Conservation (phyloP, 2,113 vertebrate species). For the Brachirus orientalis region DNA sequence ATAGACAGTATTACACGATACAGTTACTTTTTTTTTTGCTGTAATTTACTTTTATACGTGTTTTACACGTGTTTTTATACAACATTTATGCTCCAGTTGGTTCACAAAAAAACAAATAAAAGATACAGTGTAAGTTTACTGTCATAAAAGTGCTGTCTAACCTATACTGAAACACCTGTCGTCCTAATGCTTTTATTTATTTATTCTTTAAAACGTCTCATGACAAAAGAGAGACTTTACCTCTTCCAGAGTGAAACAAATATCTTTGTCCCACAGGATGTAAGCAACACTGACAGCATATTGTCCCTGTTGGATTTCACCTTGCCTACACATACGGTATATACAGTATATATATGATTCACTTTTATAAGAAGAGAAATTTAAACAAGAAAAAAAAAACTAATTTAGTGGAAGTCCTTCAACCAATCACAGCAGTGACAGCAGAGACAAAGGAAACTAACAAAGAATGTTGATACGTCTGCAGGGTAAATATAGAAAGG, state of each 20-base stretch:
- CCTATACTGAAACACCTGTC: too few species aligned
- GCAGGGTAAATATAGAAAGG: conserved; percentile 66
- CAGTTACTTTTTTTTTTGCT: not conserved
- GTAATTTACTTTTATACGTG: not conserved
- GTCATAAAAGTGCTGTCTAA: too few species aligned
- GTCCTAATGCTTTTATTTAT: too few species aligned
- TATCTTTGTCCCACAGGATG: conserved; percentile 54
- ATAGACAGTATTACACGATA: not conserved
- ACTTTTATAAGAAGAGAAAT: conserved; percentile 6
- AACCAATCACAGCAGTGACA: conserved; percentile 50
- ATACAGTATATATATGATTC: conserved; percentile 1
- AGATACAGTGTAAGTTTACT: too few species aligned
- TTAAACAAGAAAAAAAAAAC: conserved; percentile 19
- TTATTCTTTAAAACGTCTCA: too few species aligned
- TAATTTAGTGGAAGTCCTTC: conserved; percentile 37
- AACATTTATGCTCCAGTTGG: too few species aligned
- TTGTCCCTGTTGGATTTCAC: too few species aligned
- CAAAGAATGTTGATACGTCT: conserved; percentile 57
- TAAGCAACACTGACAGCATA: too few species aligned
- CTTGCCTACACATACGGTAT: not conserved
- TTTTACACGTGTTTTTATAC: too few species aligned
- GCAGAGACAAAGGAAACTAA: conserved; percentile 53
- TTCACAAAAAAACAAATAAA: too few species aligned
- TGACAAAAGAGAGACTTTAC: conserved; percentile 30
- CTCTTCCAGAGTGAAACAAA: too few species aligned